phyloP scores from a whole-genome alignment of 2,797 vertebrate genomes.

The Myripristis jacobus region DNA sequence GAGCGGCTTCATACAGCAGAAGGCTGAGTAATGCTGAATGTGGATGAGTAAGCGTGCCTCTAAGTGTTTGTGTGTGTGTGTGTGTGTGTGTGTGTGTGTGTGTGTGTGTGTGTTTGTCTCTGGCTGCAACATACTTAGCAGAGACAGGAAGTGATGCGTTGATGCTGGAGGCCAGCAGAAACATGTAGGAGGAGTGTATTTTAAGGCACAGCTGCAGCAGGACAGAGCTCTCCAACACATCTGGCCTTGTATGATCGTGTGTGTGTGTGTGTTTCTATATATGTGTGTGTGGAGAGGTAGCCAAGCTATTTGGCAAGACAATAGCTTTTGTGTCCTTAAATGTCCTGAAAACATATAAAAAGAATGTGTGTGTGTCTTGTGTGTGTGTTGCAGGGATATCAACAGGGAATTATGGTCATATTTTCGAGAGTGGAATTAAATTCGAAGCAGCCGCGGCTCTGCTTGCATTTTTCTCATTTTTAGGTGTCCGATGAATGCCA shows the following conservation, averaged over 20 bases:
- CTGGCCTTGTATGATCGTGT: conserved; percentile 37
- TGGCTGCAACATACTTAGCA: neutral
- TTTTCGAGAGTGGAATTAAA: too few relatives aligned
- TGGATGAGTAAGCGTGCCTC: conserved; percentile 14
- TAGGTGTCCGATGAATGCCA: neutral
- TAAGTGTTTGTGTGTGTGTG: conserved; percentile 15
- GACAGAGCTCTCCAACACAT: conserved; percentile 52
- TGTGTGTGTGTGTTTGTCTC: conserved; percentile 29
- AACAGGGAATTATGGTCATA: too few relatives aligned
- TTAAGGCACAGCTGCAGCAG: conserved; percentile 62
- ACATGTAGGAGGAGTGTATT: conserved; percentile 74
- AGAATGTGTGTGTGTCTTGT: too few relatives aligned
- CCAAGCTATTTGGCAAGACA: conserved; percentile 28
- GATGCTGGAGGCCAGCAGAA: conserved; percentile 40
- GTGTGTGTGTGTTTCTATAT: conserved; percentile 17
- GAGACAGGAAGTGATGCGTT: conserved; percentile 75
- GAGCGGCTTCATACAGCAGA: neutral
- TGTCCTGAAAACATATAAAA: neutral
- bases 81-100: neutral
- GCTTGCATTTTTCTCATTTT: neutral
- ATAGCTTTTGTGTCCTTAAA: conserved; percentile 29
- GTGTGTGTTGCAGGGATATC: too few relatives aligned
- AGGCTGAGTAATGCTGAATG: conserved; percentile 24
- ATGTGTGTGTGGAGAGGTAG: conserved; percentile 21
- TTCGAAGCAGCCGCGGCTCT: too few relatives aligned